phyloP scores from a whole-genome alignment of 2,888 invertebrate species.

The Eupithecia subumbrata region DNA sequence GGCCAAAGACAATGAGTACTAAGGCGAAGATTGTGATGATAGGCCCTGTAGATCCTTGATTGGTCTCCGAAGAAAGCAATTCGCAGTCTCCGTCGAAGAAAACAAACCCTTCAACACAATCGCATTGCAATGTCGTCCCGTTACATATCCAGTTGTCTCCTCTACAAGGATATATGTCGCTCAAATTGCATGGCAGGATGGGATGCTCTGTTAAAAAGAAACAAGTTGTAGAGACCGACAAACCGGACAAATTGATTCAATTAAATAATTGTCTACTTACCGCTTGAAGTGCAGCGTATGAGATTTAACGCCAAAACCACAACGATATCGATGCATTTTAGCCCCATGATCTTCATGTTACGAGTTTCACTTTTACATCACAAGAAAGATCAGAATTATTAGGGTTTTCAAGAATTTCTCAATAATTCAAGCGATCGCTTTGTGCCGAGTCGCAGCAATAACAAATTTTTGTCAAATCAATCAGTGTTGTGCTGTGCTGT shows the following conservation, averaged over 20 bases:
- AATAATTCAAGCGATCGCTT: slow-evolving; percentile 54
- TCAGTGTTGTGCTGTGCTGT: slow-evolving; percentile 34
- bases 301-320: slow-evolving; percentile 67
- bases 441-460: slow-evolving; percentile 59
- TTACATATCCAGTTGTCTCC: slow-evolving; percentile 66
- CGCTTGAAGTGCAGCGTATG: slow-evolving; percentile 66
- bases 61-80: slow-evolving; percentile 42
- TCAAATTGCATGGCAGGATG: slow-evolving; percentile 77
- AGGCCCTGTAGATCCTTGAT: slow-evolving; percentile 62
- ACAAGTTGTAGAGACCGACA: slow-evolving; percentile 49
- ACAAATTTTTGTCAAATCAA: slow-evolving; percentile 50
- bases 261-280: slow-evolving; percentile 83
- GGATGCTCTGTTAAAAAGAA: slow-evolving; percentile 75
- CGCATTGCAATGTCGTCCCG: slow-evolving; percentile 57
- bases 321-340: slow-evolving; percentile 63
- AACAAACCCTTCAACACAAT: slow-evolving; percentile 62
- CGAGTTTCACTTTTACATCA: slow-evolving; percentile 64
- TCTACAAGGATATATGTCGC: slow-evolving; percentile 59
- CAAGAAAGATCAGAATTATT: slow-evolving; percentile 53
- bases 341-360: slow-evolving; percentile 55
- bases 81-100: slow-evolving; percentile 62
- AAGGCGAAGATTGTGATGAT: slow-evolving; percentile 71
- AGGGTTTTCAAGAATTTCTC: slow-evolving; percentile 53
- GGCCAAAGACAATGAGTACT: slow-evolving; percentile 68
- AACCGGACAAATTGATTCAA: slow-evolving; percentile 78